These are phyloP conservation scores for Gopherus flavomarginatus DNA, from an alignment of 2,113 vertebrate species.

Conservation along the genomic window DNA sequence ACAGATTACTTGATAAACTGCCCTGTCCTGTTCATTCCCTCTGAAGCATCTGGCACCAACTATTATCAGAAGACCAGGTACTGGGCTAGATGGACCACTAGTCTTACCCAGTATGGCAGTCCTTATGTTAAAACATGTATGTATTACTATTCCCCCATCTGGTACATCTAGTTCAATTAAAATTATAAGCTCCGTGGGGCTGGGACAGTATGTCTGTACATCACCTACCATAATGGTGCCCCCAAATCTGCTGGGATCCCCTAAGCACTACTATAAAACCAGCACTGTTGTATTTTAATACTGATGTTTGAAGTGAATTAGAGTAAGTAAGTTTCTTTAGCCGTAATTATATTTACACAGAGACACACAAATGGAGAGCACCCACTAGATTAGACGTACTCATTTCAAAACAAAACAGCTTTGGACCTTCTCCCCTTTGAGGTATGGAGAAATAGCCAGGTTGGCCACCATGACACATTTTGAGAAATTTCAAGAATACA, in stretches of 20 bases:
- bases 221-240: background rate
- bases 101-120: background rate
- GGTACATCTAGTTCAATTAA: background rate
- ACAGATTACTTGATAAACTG: too few species aligned
- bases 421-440: background rate
- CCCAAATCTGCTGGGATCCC: background rate
- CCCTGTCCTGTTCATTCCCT: too few species aligned
- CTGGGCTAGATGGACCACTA: background rate
- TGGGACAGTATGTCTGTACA: background rate
- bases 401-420: background rate
- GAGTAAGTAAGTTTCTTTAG: background rate
- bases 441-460: background rate
- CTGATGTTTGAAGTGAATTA: background rate
- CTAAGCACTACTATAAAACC: background rate
- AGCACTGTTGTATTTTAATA: background rate
- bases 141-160: background rate
- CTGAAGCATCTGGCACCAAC: too few species aligned
- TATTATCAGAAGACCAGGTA: background rate
- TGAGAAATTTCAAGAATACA: background rate
- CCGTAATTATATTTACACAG: background rate
- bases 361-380: too few species aligned
- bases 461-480: background rate
- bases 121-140: background rate
- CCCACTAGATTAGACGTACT: background rate
- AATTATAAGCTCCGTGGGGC: background rate